Conservation (phyloP, 1,140 invertebrate genomes). For the Oreohelix idahoensis region DNA sequence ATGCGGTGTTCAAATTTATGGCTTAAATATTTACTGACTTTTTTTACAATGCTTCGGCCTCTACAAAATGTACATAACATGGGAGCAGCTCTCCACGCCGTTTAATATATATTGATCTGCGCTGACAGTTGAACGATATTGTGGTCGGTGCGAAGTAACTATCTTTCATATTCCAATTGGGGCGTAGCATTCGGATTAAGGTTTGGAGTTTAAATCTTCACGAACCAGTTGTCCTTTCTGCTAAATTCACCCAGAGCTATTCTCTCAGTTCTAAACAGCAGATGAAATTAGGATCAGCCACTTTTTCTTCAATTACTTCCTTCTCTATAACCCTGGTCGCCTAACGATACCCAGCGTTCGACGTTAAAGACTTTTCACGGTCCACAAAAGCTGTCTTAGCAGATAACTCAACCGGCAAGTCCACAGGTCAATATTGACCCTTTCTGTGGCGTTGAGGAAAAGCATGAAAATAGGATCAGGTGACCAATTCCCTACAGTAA, state of each 20-base stretch:
- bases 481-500: background rate
- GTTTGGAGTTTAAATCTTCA: background rate
- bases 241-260: background rate
- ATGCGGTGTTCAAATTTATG: too few species aligned
- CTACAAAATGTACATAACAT: too few species aligned
- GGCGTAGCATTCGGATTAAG: background rate
- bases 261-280: background rate
- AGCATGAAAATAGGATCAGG: background rate
- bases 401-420: background rate
- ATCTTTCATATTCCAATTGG: too few species aligned
- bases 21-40: too few species aligned
- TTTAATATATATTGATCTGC: too few species aligned
- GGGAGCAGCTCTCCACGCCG: too few species aligned
- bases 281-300: background rate
- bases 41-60: too few species aligned
- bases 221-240: background rate
- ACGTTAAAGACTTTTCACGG: background rate
- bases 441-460: background rate
- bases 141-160: too few species aligned
- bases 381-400: background rate
- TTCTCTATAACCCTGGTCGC: background rate
- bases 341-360: background rate
- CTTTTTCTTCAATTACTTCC: background rate
- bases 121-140: too few species aligned
- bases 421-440: constrained; percentile 12